Base-by-base conservation (phyloP, 2,888 invertebrate species). In the Capitulum mitella region DNA sequence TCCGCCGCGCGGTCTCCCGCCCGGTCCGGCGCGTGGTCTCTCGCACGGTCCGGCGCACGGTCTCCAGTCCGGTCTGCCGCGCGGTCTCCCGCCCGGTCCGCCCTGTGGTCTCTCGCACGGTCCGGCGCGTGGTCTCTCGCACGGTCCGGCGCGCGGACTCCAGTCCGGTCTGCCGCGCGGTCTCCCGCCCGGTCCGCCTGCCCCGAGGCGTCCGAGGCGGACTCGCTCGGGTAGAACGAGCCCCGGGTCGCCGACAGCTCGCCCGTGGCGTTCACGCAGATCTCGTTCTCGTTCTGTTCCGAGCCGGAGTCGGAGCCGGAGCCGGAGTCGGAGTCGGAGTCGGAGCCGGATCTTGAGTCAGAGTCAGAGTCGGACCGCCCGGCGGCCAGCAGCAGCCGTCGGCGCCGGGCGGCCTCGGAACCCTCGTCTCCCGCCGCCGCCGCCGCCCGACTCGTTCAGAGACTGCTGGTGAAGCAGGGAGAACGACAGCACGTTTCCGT, bases 291-390 rank as follows among this genome's bases (percentile, higher is more conserved):
- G 29, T 64, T 34, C 64, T 64, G 64, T 19, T 64, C 64, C 16
- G 64, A 64, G 34, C 34, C 32, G 16, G 61, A 61, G n/a, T 14
- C 14, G 19, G 64, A 64, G 64, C 12, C 82, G 83, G 51, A 51
- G 51, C 51, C n/a, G 29, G 58, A 40, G 70, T 10, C 14, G 12
- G 64, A 64, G 64, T 6, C 82, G 83, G 51, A 51, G 51, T 26
- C n/a, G 29, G 58, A 40, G 70, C 34, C 64, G 16, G 64, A 64
- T 16, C 34, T 16, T 6, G 61, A 61, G n/a, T 14, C 2, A 3
- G 64, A 64, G 34, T 26, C 81, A 83, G 51, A 51, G 51, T 19
- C 26, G 26, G 58, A 40, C 40, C 5, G 10, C 10, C 70, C 70
- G 26, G 70, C 70, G 8, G 70, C 70, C 37, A 40, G 70, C 0